These are phyloP conservation scores for Cephus rjabovi DNA, from an alignment of 2,888 invertebrate species.

Conservation along the genomic window DNA sequence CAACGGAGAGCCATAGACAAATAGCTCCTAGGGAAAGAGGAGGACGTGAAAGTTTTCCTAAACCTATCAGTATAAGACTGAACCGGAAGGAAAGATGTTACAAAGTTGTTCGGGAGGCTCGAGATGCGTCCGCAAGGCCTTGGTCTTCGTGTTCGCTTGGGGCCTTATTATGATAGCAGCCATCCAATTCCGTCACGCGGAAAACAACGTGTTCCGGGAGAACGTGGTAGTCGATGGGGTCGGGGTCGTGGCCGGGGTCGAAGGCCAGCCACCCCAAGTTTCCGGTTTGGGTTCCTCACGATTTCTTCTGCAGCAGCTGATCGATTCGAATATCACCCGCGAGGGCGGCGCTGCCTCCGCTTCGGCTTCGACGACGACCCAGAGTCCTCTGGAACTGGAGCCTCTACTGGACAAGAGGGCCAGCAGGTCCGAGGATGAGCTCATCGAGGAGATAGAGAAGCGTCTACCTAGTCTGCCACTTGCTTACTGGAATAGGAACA, in stretches of 20 bases:
- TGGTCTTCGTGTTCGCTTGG: conserved; percentile 67
- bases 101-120: conserved; percentile 42
- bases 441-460: conserved; percentile 82
- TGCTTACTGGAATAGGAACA: conserved; percentile 86
- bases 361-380: conserved; percentile 60
- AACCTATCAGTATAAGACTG: neutral
- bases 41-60: conserved; percentile 8
- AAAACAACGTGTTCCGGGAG: conserved; percentile 44
- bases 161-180: conserved; percentile 67
- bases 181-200: conserved; percentile 61
- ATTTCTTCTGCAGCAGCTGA: conserved; percentile 68
- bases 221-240: conserved; percentile 35
- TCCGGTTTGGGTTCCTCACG: conserved; percentile 64
- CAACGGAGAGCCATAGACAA: neutral
- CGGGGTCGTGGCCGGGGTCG: conserved; percentile 22
- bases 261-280: conserved; percentile 41
- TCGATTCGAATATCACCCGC: conserved; percentile 33
- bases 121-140: conserved; percentile 67
- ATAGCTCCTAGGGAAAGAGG: neutral
- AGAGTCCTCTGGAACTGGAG: conserved; percentile 67
- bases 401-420: conserved; percentile 74
- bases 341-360: conserved; percentile 33
- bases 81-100: conserved; percentile 38
- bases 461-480: conserved; percentile 87
- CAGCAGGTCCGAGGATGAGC: conserved; percentile 77